These are phyloP conservation scores for Sympetrum striolatum DNA, from an alignment of 2,888 invertebrate species.

Conservation along the genomic window DNA sequence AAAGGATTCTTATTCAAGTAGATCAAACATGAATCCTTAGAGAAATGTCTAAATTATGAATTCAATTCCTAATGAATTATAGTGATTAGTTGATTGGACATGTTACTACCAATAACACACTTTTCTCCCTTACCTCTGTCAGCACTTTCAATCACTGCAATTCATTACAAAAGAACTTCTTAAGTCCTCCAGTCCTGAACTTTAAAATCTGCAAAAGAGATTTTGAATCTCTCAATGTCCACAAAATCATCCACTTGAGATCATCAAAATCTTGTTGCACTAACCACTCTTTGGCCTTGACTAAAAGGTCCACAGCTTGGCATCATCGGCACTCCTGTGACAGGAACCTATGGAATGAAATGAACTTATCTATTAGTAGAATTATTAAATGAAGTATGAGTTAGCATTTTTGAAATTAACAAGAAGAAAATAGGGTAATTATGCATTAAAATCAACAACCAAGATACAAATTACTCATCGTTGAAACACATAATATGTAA, in stretches of 20 bases:
- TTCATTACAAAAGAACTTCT: not conserved
- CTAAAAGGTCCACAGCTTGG: slow-evolving; percentile 18
- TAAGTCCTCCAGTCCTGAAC: not conserved
- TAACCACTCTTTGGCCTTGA: slow-evolving; percentile 39
- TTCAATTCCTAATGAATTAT: slow-evolving; percentile 11
- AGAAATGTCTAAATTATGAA: not conserved
- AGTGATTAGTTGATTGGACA: not conserved
- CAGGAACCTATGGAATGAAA: not conserved
- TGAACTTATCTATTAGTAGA: no score
- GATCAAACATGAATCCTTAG: not conserved
- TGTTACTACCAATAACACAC: not conserved
- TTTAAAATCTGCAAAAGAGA: slow-evolving; percentile 2
- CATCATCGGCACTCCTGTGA: slow-evolving; percentile 1
- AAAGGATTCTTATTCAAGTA: not conserved
- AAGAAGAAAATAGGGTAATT: no score
- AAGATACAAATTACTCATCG: no score
- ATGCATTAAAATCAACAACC: no score
- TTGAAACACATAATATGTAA: no score
- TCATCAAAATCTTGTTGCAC: slow-evolving; percentile 43
- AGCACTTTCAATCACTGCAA: not conserved
- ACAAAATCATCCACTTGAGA: not conserved
- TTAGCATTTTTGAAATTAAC: no score
- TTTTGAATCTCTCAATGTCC: slow-evolving; percentile 1
- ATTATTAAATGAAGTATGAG: no score
- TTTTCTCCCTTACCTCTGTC: not conserved